Evolutionary conservation across 1,140 invertebrate genomes (phyloP).

Genomic region (Chrysomallon squamiferum): DNA sequence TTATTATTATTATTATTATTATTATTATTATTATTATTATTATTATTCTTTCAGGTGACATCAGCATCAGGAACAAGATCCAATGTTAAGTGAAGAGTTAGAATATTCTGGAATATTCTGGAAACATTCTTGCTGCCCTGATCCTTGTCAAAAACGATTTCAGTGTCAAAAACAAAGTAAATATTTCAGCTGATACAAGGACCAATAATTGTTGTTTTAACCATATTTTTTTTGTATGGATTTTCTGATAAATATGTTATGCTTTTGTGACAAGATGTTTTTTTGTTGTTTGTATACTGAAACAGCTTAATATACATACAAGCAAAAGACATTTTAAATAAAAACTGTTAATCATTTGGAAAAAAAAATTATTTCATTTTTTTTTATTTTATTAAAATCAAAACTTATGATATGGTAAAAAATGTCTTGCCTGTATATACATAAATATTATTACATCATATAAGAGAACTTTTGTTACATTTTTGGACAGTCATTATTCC

Average conservation of each 20-base stretch:
- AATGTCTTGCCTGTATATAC: not conserved
- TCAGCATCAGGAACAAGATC: slow-evolving; percentile 41
- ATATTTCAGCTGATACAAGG: not conserved
- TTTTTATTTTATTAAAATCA: not conserved
- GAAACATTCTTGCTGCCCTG: not conserved
- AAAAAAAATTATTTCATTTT: not conserved
- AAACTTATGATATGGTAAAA: not conserved
- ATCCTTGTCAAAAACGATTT: not conserved
- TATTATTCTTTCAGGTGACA: slow-evolving; percentile 28
- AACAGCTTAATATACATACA: not conserved
- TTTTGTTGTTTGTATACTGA: not conserved
- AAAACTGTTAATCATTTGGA: not conserved
- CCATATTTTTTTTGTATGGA: not conserved
- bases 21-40: too few relatives aligned
- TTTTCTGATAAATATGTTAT: not conserved
- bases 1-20: too few relatives aligned
- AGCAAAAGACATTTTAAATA: not conserved
- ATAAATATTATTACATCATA: too few relatives aligned
- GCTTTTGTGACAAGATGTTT: not conserved
- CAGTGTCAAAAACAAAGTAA: not conserved
- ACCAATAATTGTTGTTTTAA: not conserved
- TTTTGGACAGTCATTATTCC: too few relatives aligned
- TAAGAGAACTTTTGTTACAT: too few relatives aligned
- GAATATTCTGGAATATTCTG: not conserved
- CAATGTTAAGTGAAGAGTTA: slow-evolving; percentile 28